Evolutionary conservation across 2,888 invertebrate genomes (phyloP).

Genomic region (Drymonia ruficornis): DNA sequence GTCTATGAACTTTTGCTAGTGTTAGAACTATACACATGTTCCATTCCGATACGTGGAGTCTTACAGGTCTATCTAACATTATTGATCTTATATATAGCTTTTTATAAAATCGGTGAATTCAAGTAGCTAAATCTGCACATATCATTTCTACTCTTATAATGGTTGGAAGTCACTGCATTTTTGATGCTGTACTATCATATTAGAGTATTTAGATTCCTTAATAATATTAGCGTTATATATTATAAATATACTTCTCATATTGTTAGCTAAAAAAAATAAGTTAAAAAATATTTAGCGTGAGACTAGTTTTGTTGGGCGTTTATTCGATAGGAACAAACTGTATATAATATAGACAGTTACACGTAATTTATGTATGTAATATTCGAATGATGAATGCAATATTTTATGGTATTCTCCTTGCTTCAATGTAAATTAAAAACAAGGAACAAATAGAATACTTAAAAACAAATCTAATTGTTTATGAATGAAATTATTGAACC

Average conservation of each 20-base stretch:
- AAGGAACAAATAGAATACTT: neutral
- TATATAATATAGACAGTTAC: slow-evolving; percentile 33
- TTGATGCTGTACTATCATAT: slow-evolving; percentile 47
- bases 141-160: slow-evolving; percentile 27
- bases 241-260: slow-evolving; percentile 70
- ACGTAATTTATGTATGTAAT: slow-evolving; percentile 29
- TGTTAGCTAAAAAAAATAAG: slow-evolving; percentile 71
- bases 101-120: neutral
- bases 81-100: too few relatives aligned
- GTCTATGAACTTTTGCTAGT: too few relatives aligned
- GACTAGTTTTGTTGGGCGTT: slow-evolving; percentile 58
- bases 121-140: slow-evolving; percentile 23
- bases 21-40: too few relatives aligned
- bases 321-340: slow-evolving; percentile 30
- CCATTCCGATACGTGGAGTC: too few relatives aligned
- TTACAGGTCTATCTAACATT: too few relatives aligned
- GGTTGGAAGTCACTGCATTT: slow-evolving; percentile 44
- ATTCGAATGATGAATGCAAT: slow-evolving; percentile 26
- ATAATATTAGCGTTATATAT: slow-evolving; percentile 70
- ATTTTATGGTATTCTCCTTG: slow-evolving; percentile 18
- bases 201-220: slow-evolving; percentile 69
- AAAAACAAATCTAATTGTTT: too few relatives aligned
- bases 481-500: too few relatives aligned
- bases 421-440: neutral
- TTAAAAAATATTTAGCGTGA: slow-evolving; percentile 57